These are phyloP conservation scores for Adela reaumurella DNA, from an alignment of 2,888 invertebrate species.

Conservation along the genomic window DNA sequence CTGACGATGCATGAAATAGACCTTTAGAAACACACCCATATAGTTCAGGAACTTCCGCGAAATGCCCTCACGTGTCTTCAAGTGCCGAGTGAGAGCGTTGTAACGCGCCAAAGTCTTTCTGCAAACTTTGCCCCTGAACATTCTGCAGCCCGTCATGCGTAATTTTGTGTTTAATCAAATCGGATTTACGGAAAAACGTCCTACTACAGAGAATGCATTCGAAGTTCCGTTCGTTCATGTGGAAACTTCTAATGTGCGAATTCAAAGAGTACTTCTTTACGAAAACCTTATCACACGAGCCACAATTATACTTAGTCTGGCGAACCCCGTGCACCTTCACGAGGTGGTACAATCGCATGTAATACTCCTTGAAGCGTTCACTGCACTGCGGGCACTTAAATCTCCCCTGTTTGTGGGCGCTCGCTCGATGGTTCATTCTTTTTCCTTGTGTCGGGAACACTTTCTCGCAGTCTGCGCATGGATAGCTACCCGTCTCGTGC, in stretches of 20 bases:
- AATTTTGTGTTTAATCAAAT: constrained; percentile 17
- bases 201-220: constrained; percentile 37
- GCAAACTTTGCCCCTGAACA: constrained; percentile 17
- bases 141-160: constrained; percentile 21
- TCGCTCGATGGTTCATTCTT: constrained; percentile 35
- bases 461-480: constrained; percentile 32
- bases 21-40: too few species aligned
- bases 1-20: too few species aligned
- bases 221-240: constrained; percentile 36
- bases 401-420: constrained; percentile 24
- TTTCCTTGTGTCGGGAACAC: constrained; percentile 36
- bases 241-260: constrained; percentile 30
- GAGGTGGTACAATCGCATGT: constrained; percentile 33
- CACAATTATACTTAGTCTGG: constrained; percentile 33
- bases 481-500: constrained; percentile 18
- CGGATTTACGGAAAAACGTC: constrained; percentile 18
- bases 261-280: constrained; percentile 41
- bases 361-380: constrained; percentile 31
- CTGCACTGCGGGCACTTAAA: constrained; percentile 23
- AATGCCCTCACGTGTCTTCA: constrained; percentile 19
- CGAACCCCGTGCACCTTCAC: constrained; percentile 31
- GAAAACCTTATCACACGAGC: constrained; percentile 42
- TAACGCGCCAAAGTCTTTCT: constrained; percentile 37
- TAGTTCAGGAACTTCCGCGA: too few species aligned
- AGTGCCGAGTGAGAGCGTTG: constrained; percentile 28